Evolutionary conservation across 1,140 invertebrate species (phyloP).

Genomic region (Drosophila guanche): DNA sequence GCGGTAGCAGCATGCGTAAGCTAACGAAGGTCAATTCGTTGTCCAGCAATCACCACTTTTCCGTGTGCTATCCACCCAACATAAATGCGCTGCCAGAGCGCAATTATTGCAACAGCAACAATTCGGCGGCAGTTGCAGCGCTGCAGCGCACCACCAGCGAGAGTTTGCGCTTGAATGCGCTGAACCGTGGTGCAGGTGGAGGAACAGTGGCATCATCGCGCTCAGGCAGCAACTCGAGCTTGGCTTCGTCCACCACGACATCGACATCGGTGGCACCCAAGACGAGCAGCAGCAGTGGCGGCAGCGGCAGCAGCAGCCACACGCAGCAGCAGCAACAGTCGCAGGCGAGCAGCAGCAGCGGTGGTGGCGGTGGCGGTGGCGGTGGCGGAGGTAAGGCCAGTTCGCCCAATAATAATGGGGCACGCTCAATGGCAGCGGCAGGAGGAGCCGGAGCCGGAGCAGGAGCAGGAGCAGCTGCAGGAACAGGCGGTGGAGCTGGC

Average conservation of each 20-base stretch:
- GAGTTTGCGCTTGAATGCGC: conserved; percentile 86
- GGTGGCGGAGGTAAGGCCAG: conserved; percentile 60
- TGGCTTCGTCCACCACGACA: conserved; percentile 81
- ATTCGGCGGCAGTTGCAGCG: conserved; percentile 26
- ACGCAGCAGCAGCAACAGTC: conserved; percentile 34
- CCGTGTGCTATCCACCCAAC: conserved; percentile 47
- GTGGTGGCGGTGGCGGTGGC: conserved; percentile 26
- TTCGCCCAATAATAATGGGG: conserved; percentile 77
- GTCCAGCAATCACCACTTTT: conserved; percentile 59
- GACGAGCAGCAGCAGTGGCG: conserved; percentile 56
- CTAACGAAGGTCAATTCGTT: conserved; percentile 75
- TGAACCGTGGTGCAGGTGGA: conserved; percentile 52
- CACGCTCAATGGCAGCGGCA: conserved; percentile 33
- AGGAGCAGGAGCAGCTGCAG: conserved; percentile 36
- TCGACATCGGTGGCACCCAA: conserved; percentile 69
- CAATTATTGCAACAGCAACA: conserved; percentile 21
- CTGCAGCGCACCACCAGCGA: conserved; percentile 90
- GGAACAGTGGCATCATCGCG: conserved; percentile 34
- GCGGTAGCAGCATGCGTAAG: conserved; percentile 56
- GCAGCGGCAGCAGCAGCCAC: conserved; percentile 23
- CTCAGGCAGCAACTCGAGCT: conserved; percentile 51
- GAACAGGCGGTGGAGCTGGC: conserved; percentile 11
- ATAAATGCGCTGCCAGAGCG: conserved; percentile 11
- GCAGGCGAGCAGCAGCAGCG: conserved; percentile 13
- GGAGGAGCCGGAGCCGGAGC: conserved; percentile 11